phyloP scores from a whole-genome alignment of 2,113 vertebrate genomes.

The Ceyx melanurus region DNA sequence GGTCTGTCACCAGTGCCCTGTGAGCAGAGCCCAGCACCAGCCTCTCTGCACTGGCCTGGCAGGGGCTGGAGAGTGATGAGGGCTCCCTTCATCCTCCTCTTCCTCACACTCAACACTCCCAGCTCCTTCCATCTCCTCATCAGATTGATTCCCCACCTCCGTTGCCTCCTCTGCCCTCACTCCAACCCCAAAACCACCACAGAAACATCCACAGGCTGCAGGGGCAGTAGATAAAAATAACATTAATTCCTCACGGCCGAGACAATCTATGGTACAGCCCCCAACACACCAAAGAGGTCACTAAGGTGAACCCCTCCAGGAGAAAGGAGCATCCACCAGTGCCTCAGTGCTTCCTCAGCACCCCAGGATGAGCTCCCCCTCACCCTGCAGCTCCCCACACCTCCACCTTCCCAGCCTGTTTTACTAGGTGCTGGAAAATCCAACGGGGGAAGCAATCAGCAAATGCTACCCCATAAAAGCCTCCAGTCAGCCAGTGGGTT shows the following conservation, averaged over 20 bases:
- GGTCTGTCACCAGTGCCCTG: no score
- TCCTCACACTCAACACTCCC: no score
- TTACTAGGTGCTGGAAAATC: not conserved
- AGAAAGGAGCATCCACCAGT: not conserved
- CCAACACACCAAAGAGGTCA: rapidly evolving
- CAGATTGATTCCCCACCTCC: no score
- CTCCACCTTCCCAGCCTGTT: not conserved
- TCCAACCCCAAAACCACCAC: no score
- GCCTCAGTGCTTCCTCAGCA: rapidly evolving
- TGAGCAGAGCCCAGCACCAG: no score
- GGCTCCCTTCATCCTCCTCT: no score
- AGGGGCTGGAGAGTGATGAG: no score
- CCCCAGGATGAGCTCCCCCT: not conserved
- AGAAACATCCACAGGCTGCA: rapidly evolving
- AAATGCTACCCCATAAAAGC: not conserved
- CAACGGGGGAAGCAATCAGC: not conserved
- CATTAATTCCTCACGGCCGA: not conserved
- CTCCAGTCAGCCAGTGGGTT: not conserved
- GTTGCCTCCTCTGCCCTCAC: no score
- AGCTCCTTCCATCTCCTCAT: no score
- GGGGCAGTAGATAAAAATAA: not conserved
- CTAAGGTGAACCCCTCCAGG: rapidly evolving
- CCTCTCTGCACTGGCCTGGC: no score
- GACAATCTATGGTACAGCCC: not conserved
- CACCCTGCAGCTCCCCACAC: rapidly evolving